These are phyloP conservation scores for Oryctes rhinoceros DNA, from an alignment of 1,140 invertebrate species.

Conservation along the genomic window DNA sequence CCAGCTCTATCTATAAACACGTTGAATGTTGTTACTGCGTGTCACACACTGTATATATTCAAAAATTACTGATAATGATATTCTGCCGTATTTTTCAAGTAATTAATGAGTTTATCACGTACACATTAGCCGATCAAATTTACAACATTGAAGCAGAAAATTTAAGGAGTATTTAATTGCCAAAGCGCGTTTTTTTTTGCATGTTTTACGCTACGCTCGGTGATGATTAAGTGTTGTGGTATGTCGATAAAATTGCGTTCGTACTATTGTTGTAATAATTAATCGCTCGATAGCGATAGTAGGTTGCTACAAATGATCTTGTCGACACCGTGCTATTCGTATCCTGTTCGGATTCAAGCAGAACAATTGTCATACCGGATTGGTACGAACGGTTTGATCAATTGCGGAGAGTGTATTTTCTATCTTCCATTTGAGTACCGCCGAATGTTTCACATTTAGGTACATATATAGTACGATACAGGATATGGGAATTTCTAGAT, in stretches of 20 bases:
- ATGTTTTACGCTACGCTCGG: background rate
- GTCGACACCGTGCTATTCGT: background rate
- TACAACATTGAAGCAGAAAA: background rate
- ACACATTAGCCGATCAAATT: no score
- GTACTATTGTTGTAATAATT: background rate
- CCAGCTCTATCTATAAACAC: no score
- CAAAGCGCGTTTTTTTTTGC: background rate
- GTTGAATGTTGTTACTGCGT: no score
- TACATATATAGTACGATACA: background rate
- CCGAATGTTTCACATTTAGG: background rate
- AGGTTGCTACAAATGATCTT: background rate
- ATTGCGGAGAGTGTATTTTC: background rate
- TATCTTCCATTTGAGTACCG: background rate
- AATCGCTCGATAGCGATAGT: background rate
- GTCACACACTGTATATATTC: no score
- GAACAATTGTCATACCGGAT: background rate
- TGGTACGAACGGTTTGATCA: background rate
- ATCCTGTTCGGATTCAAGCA: background rate
- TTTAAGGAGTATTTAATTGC: background rate
- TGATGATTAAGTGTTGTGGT: constrained; percentile 18
- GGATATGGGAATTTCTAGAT: background rate
- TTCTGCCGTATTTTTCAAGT: no score
- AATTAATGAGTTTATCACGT: no score
- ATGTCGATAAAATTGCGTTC: background rate
- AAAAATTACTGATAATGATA: no score